Conservation (phyloP, 2,888 invertebrate genomes). For the Onchidella celtica region DNA sequence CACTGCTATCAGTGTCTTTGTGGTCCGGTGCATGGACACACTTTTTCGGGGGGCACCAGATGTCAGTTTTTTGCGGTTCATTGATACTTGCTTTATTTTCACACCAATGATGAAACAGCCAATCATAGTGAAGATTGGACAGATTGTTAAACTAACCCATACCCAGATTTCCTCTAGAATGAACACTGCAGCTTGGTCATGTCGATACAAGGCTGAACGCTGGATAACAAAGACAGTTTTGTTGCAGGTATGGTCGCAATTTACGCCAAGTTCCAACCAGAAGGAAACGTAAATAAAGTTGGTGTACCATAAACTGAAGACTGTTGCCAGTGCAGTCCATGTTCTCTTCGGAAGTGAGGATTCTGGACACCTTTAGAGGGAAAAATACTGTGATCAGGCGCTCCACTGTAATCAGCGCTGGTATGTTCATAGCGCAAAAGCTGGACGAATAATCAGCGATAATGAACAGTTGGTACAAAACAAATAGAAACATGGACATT, state of each 20-base stretch:
- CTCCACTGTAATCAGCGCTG: slow-evolving; percentile 17
- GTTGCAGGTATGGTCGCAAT: not conserved
- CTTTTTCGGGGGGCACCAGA: not conserved
- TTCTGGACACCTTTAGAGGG: not conserved
- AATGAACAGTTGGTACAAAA: not conserved
- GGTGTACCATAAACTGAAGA: not conserved
- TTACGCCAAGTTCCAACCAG: not conserved
- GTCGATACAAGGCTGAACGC: not conserved
- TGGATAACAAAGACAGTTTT: not conserved
- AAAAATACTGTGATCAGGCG: slow-evolving; percentile 12
- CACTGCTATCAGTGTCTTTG: slow-evolving; percentile 16
- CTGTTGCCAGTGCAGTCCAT: not conserved
- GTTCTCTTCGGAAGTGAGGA: slow-evolving; percentile 4
- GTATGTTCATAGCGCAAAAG: not conserved
- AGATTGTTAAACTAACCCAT: not conserved
- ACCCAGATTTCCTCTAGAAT: not conserved
- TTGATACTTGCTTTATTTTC: not conserved
- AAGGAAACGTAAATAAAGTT: not conserved
- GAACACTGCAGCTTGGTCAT: not conserved
- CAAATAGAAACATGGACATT: not conserved
- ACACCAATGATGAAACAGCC: slow-evolving; percentile 9
- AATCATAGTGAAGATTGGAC: not conserved
- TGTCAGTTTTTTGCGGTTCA: slow-evolving; percentile 5
- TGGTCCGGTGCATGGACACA: slow-evolving; percentile 1
- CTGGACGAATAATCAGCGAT: slow-evolving; percentile 13